phyloP scores from a whole-genome alignment of 2,888 invertebrate species.

The Microctonus brassicae region DNA sequence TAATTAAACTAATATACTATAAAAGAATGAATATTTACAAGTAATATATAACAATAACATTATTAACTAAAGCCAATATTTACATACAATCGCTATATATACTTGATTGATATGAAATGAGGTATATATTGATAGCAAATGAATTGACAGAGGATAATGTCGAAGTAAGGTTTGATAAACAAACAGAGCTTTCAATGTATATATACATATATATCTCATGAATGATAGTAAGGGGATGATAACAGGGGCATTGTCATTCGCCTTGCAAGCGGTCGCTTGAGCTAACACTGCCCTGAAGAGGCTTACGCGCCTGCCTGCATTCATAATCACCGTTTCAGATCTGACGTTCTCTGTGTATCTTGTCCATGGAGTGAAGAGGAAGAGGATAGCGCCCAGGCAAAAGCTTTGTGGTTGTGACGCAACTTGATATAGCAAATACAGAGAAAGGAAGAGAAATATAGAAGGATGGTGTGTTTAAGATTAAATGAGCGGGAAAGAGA shows the following conservation, averaged over 20 bases:
- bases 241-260: conserved; percentile 32
- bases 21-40: background rate
- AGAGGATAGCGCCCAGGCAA: conserved; percentile 24
- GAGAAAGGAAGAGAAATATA: background rate
- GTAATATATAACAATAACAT: background rate
- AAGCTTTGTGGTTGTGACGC: conserved; percentile 8
- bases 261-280: conserved; percentile 44
- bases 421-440: background rate
- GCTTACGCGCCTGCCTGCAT: conserved; percentile 63
- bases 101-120: background rate
- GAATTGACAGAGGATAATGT: conserved; percentile 29
- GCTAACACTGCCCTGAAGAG: conserved; percentile 57
- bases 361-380: conserved; percentile 39
- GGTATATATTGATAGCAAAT: conserved; percentile 19
- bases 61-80: background rate
- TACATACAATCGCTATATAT: too few species aligned
- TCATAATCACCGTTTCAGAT: conserved; percentile 64
- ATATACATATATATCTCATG: conserved; percentile 26
- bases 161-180: background rate
- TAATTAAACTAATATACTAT: background rate
- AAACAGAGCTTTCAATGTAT: conserved; percentile 11
- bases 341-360: conserved; percentile 56
- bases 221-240: conserved; percentile 39
- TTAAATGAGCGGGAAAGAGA: too few species aligned
- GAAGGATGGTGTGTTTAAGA: background rate